Base-by-base conservation (phyloP, 2,888 invertebrate genomes). In the Cheiracanthium punctorium region DNA sequence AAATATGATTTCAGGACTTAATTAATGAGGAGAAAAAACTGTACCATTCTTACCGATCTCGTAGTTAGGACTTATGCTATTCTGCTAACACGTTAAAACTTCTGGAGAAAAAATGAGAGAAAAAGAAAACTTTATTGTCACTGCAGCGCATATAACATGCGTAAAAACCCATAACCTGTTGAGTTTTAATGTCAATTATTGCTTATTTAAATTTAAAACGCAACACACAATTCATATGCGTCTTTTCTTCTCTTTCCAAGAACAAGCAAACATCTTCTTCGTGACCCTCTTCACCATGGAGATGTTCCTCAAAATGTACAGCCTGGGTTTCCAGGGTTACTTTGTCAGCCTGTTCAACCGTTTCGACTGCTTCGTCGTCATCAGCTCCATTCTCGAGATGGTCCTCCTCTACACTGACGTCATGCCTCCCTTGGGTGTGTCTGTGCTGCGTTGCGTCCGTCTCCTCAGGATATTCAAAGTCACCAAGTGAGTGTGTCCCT, bases 261-360 rank as follows among this genome's bases (percentile, higher is more conserved):
- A 97, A 92, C 95, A 96, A 91, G 98, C 98, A 89, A 99, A 99
- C 92, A 95, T 98, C 91, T 97, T 99, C 93, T 99, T 99, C 93
- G 98, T 99, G 90, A 96, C 97, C 1, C 94, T 99, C 81, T 99
- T 99, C 93, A 96, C 99, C 28, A 93, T 98, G 93, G 99, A 99
- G 93, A 99, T 99, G 99, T 94, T 99, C 91, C 94, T 99, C 90
- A 99, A 99, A 93, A 99, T 99, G 98, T 99, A 99, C 94, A 98
- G 98, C 92, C 95, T 99, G 92, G 99, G 99, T 91, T 96, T 98
- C 93, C 93, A 98, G 95, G 98, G 98, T 90, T 99, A 99, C 93
- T 99, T 99, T 92, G 98, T 99, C 88, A 99, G 99, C 32, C 94
- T 99, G 89, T 99, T 99, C 93, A 99, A 99, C 93, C 97, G 99